Percentiles rank a stretch among this genome's conserved stretches.
Evolutionary conservation across 2,888 invertebrate genomes (phyloP).

Genomic region (Meiosimyza decipiens): DNA sequence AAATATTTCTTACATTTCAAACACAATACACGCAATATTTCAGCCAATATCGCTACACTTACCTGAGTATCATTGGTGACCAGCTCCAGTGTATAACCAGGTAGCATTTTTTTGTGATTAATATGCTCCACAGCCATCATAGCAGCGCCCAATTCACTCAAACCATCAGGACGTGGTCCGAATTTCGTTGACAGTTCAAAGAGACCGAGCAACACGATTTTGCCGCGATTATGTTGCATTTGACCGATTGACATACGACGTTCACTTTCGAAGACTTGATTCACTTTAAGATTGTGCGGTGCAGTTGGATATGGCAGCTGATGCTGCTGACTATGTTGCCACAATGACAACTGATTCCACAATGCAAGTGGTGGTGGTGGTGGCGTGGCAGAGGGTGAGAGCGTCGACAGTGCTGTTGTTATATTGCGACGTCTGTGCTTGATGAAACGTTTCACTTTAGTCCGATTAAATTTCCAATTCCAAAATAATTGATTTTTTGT

Average conservation of each 20-base stretch:
- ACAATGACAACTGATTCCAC: neutral
- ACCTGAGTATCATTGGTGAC: constrained; percentile 90
- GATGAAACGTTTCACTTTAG: constrained; percentile 54
- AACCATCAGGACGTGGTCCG: constrained; percentile 75
- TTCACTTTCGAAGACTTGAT: constrained; percentile 66
- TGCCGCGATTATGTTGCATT: constrained; percentile 63
- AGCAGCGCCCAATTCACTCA: constrained; percentile 82
- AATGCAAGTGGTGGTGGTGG: constrained; percentile 35
- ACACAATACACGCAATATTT: neutral
- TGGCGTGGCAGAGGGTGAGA: constrained; percentile 3
- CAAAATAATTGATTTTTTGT: constrained; percentile 29
- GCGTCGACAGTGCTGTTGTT: constrained; percentile 31
- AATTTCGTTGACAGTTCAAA: constrained; percentile 80
- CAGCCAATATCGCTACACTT: constrained; percentile 53
- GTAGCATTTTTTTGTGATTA: constrained; percentile 75
- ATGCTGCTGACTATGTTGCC: constrained; percentile 16
- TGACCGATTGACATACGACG: constrained; percentile 58
- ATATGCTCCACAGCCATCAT: constrained; percentile 83
- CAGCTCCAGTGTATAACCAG: constrained; percentile 79
- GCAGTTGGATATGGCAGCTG: constrained; percentile 26
- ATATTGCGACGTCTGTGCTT: constrained; percentile 28
- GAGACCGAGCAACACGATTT: constrained; percentile 79
- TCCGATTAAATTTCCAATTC: constrained; percentile 54
- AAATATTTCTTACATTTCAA: too few species aligned
- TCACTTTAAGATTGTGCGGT: constrained; percentile 62